A percentile compares a stretch with the other conserved stretches of the same genome.
These are phyloP conservation scores for Hymenochirus boettgeri DNA, from an alignment of 2,113 vertebrate species.

Conservation along the genomic window DNA sequence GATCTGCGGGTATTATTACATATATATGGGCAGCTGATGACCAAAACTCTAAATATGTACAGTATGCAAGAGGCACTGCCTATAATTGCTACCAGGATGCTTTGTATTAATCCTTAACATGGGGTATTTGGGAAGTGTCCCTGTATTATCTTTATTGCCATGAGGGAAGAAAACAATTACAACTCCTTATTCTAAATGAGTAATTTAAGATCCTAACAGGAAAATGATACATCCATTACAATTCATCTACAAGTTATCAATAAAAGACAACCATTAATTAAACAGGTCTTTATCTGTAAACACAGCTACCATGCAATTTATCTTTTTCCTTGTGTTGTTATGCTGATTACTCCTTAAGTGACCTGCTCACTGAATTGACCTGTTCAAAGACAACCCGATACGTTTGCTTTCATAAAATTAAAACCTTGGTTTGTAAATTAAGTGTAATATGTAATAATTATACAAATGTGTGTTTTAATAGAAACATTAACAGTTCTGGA, in stretches of 20 bases:
- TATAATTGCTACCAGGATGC: too few relatives aligned
- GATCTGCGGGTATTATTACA: too few relatives aligned
- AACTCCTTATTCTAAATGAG: not conserved
- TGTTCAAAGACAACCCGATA: not conserved
- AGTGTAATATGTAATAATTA: too few relatives aligned
- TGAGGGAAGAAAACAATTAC: constrained; percentile 4
- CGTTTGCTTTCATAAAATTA: too few relatives aligned
- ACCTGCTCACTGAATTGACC: not conserved
- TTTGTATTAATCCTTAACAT: too few relatives aligned
- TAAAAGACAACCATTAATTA: constrained; percentile 12
- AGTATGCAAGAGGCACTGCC: too few relatives aligned
- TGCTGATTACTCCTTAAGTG: not conserved
- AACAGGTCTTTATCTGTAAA: constrained; percentile 18
- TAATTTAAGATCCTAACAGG: constrained; percentile 9
- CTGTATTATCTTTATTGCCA: not conserved
- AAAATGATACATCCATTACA: constrained; percentile 14
- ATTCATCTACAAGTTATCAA: constrained; percentile 3
- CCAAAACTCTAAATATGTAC: too few relatives aligned
- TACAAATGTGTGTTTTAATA: too few relatives aligned
- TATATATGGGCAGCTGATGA: too few relatives aligned
- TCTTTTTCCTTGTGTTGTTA: not conserved
- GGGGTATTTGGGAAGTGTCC: too few relatives aligned
- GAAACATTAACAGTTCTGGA: too few relatives aligned
- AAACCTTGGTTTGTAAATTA: too few relatives aligned
- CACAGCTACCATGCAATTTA: constrained; percentile 5